Evolutionary conservation across 2,888 invertebrate species (phyloP).

Genomic region (Nemapogon koenigi): DNA sequence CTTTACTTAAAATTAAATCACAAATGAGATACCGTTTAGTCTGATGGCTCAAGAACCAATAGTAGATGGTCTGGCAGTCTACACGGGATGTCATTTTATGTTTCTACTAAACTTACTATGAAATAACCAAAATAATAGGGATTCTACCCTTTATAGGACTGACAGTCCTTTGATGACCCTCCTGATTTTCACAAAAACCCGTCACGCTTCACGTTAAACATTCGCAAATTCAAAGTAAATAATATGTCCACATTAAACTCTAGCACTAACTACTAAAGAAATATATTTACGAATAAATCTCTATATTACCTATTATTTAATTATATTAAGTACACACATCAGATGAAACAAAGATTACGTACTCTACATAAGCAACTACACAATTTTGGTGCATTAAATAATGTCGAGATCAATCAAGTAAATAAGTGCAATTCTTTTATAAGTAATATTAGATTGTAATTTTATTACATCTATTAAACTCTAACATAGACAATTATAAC

Average conservation of each 20-base stretch:
- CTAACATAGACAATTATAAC: too few species aligned
- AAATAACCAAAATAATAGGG: neutral
- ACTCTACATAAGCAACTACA: too few species aligned
- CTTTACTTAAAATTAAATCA: neutral
- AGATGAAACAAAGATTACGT: too few species aligned
- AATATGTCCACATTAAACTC: neutral
- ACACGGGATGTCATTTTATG: slow-evolving; percentile 35
- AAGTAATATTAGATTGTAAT: too few species aligned
- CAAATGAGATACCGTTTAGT: slow-evolving; percentile 38
- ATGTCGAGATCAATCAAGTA: too few species aligned
- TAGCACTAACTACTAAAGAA: too few species aligned
- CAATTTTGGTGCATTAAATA: too few species aligned
- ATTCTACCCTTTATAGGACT: neutral
- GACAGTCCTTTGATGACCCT: slow-evolving; percentile 42
- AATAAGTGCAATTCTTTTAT: too few species aligned
- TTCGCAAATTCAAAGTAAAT: slow-evolving; percentile 2
- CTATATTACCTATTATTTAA: too few species aligned
- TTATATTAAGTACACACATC: too few species aligned
- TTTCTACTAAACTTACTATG: neutral
- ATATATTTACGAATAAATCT: too few species aligned
- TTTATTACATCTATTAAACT: too few species aligned
- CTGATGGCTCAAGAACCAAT: slow-evolving; percentile 60
- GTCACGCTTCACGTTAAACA: neutral
- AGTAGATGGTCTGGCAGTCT: slow-evolving; percentile 51
- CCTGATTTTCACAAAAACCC: slow-evolving; percentile 19